Base-by-base conservation (phyloP, 64 coral and sea anemone species). In the Catalaphyllia jardinei region DNA sequence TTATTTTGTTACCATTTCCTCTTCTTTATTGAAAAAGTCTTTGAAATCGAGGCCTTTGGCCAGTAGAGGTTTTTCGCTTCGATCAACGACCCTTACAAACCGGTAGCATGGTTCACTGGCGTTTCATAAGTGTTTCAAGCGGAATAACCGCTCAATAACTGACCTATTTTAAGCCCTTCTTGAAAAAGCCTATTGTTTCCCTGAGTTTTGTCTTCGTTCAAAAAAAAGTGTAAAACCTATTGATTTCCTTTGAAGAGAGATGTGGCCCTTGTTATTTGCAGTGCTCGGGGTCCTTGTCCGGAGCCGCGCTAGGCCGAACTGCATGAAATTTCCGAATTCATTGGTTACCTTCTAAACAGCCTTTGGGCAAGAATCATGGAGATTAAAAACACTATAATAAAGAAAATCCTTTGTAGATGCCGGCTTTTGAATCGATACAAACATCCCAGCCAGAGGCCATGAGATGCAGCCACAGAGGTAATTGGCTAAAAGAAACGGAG, bases 391-490 rank as follows among this genome's bases (percentile, higher is more conserved):
- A 71, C 62, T 85, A 71, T 71, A 85, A 85, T 71, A 39, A 42
- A 83, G 80, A 83, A 85, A 85, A 51, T 10, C 81, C 81, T 85
- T 85, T 85, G 81, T 71, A 71, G 81, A 85, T 85, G 81, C 81
- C 81, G 81, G 64, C 81, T 71, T 85, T 85, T 85, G 35, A 85
- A 85, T 35, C 2, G 81, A 85, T 72, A 85, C 81, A 85, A 85
- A 85, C 81, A 71, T 35, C 81, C 38, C 81, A 71, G 81, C 38
- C 60, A 85, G 81, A 85, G 71, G 33, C 81, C 63, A 60, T 85
- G 62, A 71, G 64, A 85, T 69, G 49, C 33, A 20, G 12, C 81
- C 81, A 85, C 81, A 85, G 62, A 65, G 63, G 62, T 85, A 85
- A 85, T 85, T 85, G 81, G 81, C 67, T 85, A 71, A 85, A 85